Evolutionary conservation across 2,797 vertebrate species (phyloP).

Genomic region (Cryptoprocta ferox): DNA sequence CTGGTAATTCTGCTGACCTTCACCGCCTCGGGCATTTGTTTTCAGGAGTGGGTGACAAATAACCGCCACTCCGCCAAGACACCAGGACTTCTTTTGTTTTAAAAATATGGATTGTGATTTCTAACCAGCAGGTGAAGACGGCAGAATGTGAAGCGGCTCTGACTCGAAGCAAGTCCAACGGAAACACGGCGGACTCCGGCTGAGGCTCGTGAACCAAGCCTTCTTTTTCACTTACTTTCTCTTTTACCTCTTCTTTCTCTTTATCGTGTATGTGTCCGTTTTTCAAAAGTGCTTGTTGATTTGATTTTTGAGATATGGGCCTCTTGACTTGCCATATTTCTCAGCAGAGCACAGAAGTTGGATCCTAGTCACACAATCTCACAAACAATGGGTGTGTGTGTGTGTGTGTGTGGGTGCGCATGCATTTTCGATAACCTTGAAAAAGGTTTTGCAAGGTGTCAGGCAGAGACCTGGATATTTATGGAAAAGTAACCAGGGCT

Average conservation of each 20-base stretch:
- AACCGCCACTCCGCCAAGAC: slow-evolving; percentile 40
- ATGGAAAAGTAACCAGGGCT: neutral
- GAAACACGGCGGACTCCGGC: rapidly evolving
- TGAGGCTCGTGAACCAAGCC: rapidly evolving
- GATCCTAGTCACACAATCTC: neutral
- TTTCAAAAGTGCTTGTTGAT: neutral
- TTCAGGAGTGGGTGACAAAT: slow-evolving; percentile 55
- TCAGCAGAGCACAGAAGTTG: neutral
- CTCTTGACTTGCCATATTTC: neutral
- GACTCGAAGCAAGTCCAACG: rapidly evolving
- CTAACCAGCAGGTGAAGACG: neutral
- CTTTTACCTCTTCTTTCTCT: neutral
- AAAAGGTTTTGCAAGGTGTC: neutral
- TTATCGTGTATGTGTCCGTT: neutral
- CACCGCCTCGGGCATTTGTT: slow-evolving; percentile 30
- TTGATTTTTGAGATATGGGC: neutral
- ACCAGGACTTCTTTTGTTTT: slow-evolving; percentile 17
- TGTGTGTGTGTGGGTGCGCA: too few species aligned
- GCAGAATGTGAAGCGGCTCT: neutral
- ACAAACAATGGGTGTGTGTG: neutral
- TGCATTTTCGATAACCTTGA: neutral
- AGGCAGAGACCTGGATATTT: neutral
- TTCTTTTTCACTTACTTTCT: neutral
- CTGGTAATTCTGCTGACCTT: slow-evolving; percentile 56
- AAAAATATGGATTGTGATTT: slow-evolving; percentile 31